Conservation (phyloP, 2,888 invertebrate species). For the Drosophila neoperkinsi region DNA sequence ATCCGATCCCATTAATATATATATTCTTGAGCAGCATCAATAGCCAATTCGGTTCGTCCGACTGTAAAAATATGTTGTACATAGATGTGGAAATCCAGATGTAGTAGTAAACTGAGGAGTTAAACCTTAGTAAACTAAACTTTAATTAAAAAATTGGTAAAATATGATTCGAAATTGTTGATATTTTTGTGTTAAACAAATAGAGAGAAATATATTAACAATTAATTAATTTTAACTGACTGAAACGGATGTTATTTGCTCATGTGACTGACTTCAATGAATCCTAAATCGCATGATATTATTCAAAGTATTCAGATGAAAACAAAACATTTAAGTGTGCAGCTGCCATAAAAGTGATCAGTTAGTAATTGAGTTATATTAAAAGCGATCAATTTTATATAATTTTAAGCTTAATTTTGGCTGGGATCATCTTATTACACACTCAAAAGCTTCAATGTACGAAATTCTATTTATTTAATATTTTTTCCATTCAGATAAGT, state of each 20-base stretch:
- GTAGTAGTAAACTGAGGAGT: background rate
- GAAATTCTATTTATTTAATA: background rate
- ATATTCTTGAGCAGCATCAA: background rate
- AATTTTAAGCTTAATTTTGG: background rate
- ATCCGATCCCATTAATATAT: background rate
- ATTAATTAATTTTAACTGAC: background rate
- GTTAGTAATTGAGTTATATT: background rate
- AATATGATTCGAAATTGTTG: background rate
- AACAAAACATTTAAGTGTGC: background rate
- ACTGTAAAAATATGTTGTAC: background rate
- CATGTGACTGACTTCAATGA: background rate
- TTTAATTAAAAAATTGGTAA: background rate
- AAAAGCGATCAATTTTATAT: no score
- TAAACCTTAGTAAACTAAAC: background rate
- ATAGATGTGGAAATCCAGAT: background rate
- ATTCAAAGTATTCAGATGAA: background rate
- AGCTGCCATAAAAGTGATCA: background rate
- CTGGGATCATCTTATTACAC: background rate
- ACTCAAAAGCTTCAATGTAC: background rate
- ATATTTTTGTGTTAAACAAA: background rate
- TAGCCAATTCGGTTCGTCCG: background rate
- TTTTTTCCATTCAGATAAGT: background rate
- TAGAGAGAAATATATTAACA: background rate
- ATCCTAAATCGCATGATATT: background rate
- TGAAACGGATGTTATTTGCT: background rate